These are phyloP conservation scores for Bombus turneri DNA, from an alignment of 1,140 invertebrate species.

Conservation along the genomic window DNA sequence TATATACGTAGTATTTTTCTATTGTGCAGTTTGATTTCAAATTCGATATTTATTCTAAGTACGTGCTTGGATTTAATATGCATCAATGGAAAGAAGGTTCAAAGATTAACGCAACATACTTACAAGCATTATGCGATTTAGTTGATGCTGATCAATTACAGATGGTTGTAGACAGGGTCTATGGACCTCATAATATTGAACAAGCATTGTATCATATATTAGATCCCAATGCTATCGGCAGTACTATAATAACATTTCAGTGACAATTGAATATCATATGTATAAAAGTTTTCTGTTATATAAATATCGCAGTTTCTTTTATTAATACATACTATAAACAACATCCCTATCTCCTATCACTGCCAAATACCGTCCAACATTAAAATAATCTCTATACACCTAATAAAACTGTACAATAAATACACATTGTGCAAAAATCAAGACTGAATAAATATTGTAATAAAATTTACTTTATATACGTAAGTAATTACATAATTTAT, in stretches of 20 bases:
- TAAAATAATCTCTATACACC: slow-evolving; percentile 2
- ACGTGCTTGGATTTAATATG: slow-evolving; percentile 76
- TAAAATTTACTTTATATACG: slow-evolving; percentile 11
- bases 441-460: slow-evolving; percentile 62
- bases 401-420: slow-evolving; percentile 8
- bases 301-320: slow-evolving; percentile 17
- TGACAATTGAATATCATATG: slow-evolving; percentile 69
- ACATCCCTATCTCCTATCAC: slow-evolving; percentile 9
- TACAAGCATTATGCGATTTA: slow-evolving; percentile 82
- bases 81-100: slow-evolving; percentile 80
- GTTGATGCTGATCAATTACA: slow-evolving; percentile 84
- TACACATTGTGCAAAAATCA: slow-evolving; percentile 57
- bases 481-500: slow-evolving; percentile 23
- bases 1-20: neutral
- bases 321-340: slow-evolving; percentile 33
- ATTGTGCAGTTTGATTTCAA: neutral
- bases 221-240: slow-evolving; percentile 87
- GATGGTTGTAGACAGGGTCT: slow-evolving; percentile 86
- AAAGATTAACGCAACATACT: slow-evolving; percentile 79
- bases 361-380: slow-evolving; percentile 32
- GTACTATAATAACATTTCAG: slow-evolving; percentile 88
- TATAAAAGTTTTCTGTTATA: slow-evolving; percentile 25
- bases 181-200: slow-evolving; percentile 87
- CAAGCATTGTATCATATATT: slow-evolving; percentile 87
- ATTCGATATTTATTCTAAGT: slow-evolving; percentile 66